Evolutionary conservation across 2,113 vertebrate genomes (phyloP), one percentile per base, ranked within the genome.

Genomic region (Spermophilus dauricus): DNA sequence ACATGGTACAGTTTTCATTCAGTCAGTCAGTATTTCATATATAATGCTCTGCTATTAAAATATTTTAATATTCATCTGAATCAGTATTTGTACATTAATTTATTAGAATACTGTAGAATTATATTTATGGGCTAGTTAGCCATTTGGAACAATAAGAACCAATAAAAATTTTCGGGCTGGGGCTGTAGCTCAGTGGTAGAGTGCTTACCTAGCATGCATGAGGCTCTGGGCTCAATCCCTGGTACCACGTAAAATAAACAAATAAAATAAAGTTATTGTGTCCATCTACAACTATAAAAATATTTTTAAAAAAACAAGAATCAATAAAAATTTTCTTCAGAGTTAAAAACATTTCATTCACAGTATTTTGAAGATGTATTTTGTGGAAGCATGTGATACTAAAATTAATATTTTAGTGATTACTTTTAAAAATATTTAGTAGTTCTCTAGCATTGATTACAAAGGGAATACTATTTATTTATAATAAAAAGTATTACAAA

Each of bases 401-500:
- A 83, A 77, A 75, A 87, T 76, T 83, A 77, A 13, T 91, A 69
- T 83, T 69, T 91, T 87, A 80, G 67, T 89, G 61, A 70, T 70
- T 85, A 13, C 30, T 81, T 78, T 81, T 58, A 76, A 86, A 94
- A 90, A 70, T 94, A 87, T 48, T 82, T 77, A 75, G 67, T 94
- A 91, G 16, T 69, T 81, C 91, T 67, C 56, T 96, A 76, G 67
- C 26, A 72, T 4, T 82, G 5, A 42, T 63, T 34, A 53, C 70
- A 39, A 77, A 92, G 70, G 18, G 7, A 28, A 48, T 92, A 37
- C 73, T 67, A 87, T 83, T 84, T 89, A 77, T 51, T 85, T 58
- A 77, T 58, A 91, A 83, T 86, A 56, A 94, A 91, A 88, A 83
- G 12, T 51, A 88, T 96, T 94, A 51, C 5, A 94, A 58, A 53